Conservation (phyloP, 2,888 invertebrate species). For the Coelogynopora nodosa region DNA sequence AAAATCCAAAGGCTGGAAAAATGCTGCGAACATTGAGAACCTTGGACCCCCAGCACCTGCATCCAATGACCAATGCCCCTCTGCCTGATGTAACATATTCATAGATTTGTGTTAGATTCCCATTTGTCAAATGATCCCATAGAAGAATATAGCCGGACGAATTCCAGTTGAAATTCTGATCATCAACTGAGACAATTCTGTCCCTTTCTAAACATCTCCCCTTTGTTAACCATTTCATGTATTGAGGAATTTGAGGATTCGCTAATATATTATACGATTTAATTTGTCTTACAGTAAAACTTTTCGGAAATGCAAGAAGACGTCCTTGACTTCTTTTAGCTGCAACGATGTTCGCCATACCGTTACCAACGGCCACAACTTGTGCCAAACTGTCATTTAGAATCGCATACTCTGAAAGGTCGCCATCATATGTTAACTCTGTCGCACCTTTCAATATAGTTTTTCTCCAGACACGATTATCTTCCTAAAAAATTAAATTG, state of each 20-base stretch:
- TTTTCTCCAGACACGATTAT: neutral
- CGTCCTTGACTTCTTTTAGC: neutral
- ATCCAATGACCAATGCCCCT: neutral
- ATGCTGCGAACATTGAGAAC: neutral
- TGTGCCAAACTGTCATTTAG: neutral
- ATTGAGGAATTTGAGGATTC: too few species aligned
- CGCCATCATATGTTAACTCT: neutral
- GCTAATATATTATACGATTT: neutral
- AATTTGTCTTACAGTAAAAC: neutral
- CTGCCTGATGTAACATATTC: neutral
- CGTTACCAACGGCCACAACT: neutral
- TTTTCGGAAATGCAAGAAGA: neutral
- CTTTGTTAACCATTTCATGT: neutral
- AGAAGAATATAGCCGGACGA: neutral
- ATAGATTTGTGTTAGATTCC: neutral
- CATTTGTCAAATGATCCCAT: neutral
- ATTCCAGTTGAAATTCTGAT: neutral
- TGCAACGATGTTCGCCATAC: neutral
- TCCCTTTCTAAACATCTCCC: neutral
- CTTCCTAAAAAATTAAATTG: neutral
- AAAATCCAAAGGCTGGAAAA: neutral
- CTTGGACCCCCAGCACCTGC: neutral
- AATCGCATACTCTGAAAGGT: neutral
- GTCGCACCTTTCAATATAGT: neutral
- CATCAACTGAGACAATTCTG: neutral